These are phyloP conservation scores for Acanthornis magna DNA, from an alignment of 2,797 vertebrate species.

Conservation along the genomic window DNA sequence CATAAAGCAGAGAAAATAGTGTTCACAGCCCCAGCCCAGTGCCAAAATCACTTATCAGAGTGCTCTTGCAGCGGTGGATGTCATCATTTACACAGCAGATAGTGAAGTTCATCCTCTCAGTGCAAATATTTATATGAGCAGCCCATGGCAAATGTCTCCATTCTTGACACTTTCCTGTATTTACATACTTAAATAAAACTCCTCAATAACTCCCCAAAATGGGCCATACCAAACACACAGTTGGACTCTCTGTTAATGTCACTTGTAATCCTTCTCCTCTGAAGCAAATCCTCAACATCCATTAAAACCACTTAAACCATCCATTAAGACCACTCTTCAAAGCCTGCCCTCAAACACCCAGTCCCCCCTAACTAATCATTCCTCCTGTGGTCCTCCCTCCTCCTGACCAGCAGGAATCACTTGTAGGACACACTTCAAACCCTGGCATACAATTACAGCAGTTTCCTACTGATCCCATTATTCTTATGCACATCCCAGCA, in stretches of 20 bases:
- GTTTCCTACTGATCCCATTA: neutral
- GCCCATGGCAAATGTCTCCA: conserved; percentile 14
- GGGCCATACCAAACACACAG: neutral
- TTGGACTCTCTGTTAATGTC: neutral
- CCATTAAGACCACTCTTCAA: conserved; percentile 41
- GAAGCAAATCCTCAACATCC: conserved; percentile 32
- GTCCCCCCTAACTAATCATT: neutral
- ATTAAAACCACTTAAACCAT: conserved; percentile 56
- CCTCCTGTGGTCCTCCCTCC: neutral
- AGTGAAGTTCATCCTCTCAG: conserved; percentile 1
- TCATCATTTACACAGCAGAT: conserved; percentile 44
- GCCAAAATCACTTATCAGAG: neutral
- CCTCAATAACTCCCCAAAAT: conserved; percentile 18
- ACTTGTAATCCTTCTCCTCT: conserved; percentile 42
- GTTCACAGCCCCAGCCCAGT: neutral
- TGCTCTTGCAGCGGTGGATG: neutral
- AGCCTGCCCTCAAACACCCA: neutral
- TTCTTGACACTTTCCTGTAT: conserved; percentile 31
- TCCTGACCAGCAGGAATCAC: neutral
- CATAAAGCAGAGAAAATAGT: neutral
- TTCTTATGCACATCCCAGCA: neutral
- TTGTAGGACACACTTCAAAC: neutral
- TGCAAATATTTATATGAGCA: conserved; percentile 30
- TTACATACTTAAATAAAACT: conserved; percentile 46
- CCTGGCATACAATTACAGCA: neutral